Evolutionary conservation across 2,113 vertebrate species (phyloP), one percentile per base, ranked within the genome.

Genomic region (Platysteira castanea): DNA sequence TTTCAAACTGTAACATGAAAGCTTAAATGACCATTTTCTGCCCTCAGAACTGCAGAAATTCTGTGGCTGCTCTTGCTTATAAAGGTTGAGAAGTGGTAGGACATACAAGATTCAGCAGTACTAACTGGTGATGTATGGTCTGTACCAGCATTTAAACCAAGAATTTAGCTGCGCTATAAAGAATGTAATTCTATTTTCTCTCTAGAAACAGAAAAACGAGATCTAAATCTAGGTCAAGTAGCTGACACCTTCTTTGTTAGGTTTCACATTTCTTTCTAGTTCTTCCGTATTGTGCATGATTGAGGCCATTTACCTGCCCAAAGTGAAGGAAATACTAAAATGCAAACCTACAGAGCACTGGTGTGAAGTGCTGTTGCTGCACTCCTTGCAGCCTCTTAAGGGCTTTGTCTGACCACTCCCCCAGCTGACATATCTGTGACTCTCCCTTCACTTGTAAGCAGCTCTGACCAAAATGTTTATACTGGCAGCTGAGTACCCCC

Each of bases 111-210:
- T 85, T 92, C 42, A 90, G 47, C 42, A 78, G 37, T 52, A 11
- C 9, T 53, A 41, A 26, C 6, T 65, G 41, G 16, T 77, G n/a
- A 11, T 3, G 0, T 74, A 23, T 0, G 4, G 2, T 57, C 13
- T 69, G 15, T 77, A n/a, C 13, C 21, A 46, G 14, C n/a, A 39
- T 68, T 87, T 82, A 63, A 75, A 79, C 18, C 13, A 82, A 42
- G 21, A 88, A 75, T 79, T 79, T 68, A 70, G 4, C 10, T 10
- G 6, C 21, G 59, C 3, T 41, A 17, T 67, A 46, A 63, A 49
- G 11, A 73, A 64, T 27, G 5, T 6, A 10, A 14, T 79, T 83
- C 18, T 10, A 19, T 67, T 88, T 93, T 82, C 41, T 56, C 10
- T 31, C 37, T 57, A 61, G 59, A 73, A 86, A 41, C 14, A 49